Evolutionary conservation across 2,113 vertebrate genomes (phyloP), one percentile per base, ranked within the genome.

Genomic region (Centrocercus urophasianus): DNA sequence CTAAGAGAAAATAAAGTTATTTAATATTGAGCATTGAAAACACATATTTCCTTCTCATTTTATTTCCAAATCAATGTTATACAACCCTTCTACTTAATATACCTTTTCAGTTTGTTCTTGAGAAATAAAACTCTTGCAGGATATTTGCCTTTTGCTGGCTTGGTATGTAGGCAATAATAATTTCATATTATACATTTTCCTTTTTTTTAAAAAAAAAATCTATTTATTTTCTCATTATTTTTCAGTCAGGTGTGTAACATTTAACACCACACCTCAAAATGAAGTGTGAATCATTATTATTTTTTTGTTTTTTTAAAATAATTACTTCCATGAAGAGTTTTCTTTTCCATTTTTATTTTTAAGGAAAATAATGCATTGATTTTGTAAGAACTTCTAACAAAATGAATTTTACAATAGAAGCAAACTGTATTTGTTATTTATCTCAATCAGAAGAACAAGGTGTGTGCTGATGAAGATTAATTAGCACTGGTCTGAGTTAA

Each of bases 261-360:
- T 69, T 61, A 88, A 67, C 11, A 65, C 5, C 21, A 42, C 63
- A 36, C 16, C 50, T 89, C 34, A 57, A 86, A 76, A 73, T 59
- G 28, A 81, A 61, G n/a, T 36, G 8, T 59, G 48, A 94, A 76
- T 21, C 17, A 17, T 73, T 93, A 61, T 64, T 82, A 19, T 4
- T 78, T 34, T 83, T 88, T 67, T 64, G 72, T 88, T 75, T 59
- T 92, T 92, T 75, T 61, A 56, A 75, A 93, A 67, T 22, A 80
- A 72, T 74, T 83, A 19, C 12, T 90, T 84, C 30, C 6, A 38
- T 7, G 5, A 47, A 8, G 5, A 2, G 1, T 10, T 69, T 73
- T 65, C 4, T 50, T 88, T 27, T 61, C 45, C 0, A 9, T 54
- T 65, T 36, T 52, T 83, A 86, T 27, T 47, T 92, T 27, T 52